Conservation (phyloP, 2,113 vertebrate genomes). For the Chaetodon trifascialis region DNA sequence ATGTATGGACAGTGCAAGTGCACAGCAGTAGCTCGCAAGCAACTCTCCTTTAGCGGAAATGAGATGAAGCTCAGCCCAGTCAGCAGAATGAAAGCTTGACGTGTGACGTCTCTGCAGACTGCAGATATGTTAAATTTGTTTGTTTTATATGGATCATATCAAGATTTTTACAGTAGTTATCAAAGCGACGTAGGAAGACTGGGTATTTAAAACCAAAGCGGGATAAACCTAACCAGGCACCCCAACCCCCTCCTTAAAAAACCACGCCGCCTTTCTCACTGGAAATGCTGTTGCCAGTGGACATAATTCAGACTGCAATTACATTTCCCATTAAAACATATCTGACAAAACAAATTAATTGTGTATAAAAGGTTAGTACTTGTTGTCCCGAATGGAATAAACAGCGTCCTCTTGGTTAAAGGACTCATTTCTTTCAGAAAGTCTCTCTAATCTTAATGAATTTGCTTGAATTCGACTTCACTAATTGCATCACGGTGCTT, state of each 20-base stretch:
- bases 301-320: not conserved
- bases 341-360: not conserved
- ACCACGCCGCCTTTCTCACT: not conserved
- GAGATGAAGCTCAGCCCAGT: too few species aligned
- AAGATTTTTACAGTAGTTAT: too few species aligned
- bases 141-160: too few species aligned
- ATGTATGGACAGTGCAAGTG: too few species aligned
- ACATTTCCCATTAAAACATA: not conserved
- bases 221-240: too few species aligned
- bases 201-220: too few species aligned
- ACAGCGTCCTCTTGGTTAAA: not conserved
- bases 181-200: too few species aligned
- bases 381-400: not conserved
- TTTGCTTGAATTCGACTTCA: not conserved
- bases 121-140: too few species aligned
- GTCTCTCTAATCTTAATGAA: not conserved
- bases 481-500: not conserved
- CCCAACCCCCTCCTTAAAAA: not conserved
- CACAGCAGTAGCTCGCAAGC: too few species aligned
- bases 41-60: too few species aligned
- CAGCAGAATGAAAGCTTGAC: too few species aligned
- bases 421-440: not conserved
- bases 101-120: too few species aligned
- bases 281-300: not conserved
- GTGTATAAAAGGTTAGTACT: not conserved